phyloP scores from a whole-genome alignment of 2,113 vertebrate genomes.

The Myocastor coypus region DNA sequence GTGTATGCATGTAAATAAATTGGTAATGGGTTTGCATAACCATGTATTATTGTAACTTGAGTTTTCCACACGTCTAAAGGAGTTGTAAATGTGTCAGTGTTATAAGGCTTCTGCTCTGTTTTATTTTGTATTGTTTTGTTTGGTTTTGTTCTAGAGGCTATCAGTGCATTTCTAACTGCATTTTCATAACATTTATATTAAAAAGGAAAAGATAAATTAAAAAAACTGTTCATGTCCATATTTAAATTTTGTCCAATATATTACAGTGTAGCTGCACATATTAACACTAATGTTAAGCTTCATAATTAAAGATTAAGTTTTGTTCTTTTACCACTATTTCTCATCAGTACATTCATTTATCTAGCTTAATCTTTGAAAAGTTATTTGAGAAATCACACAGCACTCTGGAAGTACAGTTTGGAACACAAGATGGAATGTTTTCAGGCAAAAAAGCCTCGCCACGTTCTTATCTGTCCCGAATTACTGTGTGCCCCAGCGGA shows the following conservation, averaged over 20 bases:
- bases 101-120: background rate
- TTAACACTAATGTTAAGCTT: conserved; percentile 39
- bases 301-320: conserved; percentile 16
- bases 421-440: conserved; percentile 75
- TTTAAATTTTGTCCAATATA: conserved; percentile 51
- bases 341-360: conserved; percentile 40
- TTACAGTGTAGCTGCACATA: background rate
- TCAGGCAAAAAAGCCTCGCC: conserved; percentile 81
- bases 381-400: conserved; percentile 29
- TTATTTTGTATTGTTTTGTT: background rate
- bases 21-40: background rate
- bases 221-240: background rate
- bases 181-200: conserved; percentile 49
- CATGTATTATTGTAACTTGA: conserved; percentile 38
- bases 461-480: conserved; percentile 86
- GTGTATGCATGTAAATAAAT: background rate
- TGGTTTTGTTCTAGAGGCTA: background rate
- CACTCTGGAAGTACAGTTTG: conserved; percentile 72
- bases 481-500: conserved; percentile 86
- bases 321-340: conserved; percentile 62
- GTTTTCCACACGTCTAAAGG: background rate
- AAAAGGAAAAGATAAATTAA: conserved; percentile 19
- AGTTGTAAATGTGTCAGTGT: background rate
- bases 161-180: background rate
- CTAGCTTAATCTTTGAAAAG: conserved; percentile 72